Conservation (phyloP, 1,140 invertebrate genomes). For the Pachypsylla venusta region DNA sequence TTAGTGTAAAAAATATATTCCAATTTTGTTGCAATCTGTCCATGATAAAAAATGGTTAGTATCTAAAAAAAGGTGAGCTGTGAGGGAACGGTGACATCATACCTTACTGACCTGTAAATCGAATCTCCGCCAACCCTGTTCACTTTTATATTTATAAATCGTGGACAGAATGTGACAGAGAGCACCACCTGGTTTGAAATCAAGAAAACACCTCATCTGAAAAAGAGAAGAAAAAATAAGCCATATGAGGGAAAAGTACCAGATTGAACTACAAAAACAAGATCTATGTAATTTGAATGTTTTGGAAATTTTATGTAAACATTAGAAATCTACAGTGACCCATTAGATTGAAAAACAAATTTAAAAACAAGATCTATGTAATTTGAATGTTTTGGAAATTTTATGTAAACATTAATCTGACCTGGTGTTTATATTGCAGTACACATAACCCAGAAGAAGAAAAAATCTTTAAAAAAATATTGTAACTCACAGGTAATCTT, state of each 20-base stretch:
- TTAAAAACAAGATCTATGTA: no score
- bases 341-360: no score
- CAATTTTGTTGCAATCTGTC: no score
- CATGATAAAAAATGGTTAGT: background rate
- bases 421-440: no score
- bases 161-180: constrained; percentile 84
- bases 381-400: no score
- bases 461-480: no score
- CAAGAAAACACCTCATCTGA: constrained; percentile 84
- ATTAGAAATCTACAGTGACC: no score
- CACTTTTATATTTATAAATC: constrained; percentile 88
- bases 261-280: constrained; percentile 12
- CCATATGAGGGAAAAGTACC: constrained; percentile 8
- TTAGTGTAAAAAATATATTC: no score
- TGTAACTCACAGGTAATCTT: constrained; percentile 62
- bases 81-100: constrained; percentile 30
- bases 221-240: constrained; percentile 28
- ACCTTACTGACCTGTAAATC: constrained; percentile 75
- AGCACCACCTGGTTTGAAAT: constrained; percentile 84
- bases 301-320: background rate
- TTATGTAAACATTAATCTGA: no score
- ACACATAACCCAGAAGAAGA: no score
- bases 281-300: constrained; percentile 15
- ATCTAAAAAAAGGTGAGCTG: constrained; percentile 1
- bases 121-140: constrained; percentile 87